phyloP scores from a whole-genome alignment of 2,797 vertebrate genomes.

The Micropoecilia bifurca region DNA sequence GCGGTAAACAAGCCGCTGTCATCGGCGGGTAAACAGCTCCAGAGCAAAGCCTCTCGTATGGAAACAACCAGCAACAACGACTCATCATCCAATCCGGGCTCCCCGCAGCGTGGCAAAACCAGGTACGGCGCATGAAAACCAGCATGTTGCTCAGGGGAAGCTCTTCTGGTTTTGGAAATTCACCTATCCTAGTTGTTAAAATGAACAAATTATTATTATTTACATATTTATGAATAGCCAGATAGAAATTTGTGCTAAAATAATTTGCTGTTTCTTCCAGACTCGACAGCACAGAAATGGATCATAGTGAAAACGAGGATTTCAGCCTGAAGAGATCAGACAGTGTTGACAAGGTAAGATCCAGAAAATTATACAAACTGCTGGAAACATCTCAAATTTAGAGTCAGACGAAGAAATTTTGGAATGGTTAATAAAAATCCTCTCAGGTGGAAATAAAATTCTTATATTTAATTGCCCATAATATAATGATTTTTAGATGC shows the following conservation, averaged over 20 bases:
- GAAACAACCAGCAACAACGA: constrained; percentile 97
- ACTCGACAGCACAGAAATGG: constrained; percentile 91
- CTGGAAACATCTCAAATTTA: not conserved
- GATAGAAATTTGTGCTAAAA: not conserved
- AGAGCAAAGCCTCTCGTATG: constrained; percentile 96
- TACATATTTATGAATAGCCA: not conserved
- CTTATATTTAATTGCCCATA: not conserved
- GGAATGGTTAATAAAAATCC: not conserved
- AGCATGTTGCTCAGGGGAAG: not conserved
- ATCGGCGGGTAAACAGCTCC: constrained; percentile 95
- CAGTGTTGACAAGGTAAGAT: constrained; percentile 84
- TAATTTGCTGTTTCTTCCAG: constrained; percentile 60
- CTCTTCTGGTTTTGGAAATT: not conserved
- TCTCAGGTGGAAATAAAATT: not conserved
- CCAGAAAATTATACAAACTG: not conserved
- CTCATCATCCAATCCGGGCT: constrained; percentile 95
- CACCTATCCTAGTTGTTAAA: not conserved
- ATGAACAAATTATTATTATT: not conserved
- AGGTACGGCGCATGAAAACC: constrained; percentile 45
- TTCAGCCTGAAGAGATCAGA: constrained; percentile 91
- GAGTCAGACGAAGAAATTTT: not conserved
- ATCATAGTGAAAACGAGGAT: constrained; percentile 98
- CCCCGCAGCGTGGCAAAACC: constrained; percentile 93
- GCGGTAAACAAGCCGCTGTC: constrained; percentile 98
- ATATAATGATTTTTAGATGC: not conserved